A percentile compares a stretch with the other conserved stretches of the same genome.
phyloP scores from a whole-genome alignment of 2,888 invertebrate genomes.

The Heliconius hortense region DNA sequence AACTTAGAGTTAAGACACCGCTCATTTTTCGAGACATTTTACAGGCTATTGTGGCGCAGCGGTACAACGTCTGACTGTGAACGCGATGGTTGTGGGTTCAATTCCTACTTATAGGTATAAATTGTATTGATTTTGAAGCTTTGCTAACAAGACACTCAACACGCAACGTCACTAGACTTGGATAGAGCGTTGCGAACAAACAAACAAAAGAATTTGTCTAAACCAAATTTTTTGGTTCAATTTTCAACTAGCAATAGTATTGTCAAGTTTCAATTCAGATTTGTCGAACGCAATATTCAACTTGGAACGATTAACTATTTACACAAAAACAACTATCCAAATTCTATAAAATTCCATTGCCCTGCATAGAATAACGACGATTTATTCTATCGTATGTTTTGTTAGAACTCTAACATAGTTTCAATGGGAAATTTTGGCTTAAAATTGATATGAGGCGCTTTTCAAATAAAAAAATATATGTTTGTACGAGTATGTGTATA shows the following conservation, averaged over 20 bases:
- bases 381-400: slow-evolving; percentile 15
- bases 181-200: no score
- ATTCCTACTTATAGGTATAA: no score
- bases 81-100: no score
- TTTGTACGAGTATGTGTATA: background rate
- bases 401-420: background rate
- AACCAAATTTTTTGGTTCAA: background rate
- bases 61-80: no score
- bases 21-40: no score
- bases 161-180: no score
- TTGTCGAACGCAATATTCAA: slow-evolving; percentile 15
- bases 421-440: background rate
- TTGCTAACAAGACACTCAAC: no score
- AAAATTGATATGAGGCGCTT: background rate
- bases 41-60: no score
- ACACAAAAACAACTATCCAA: slow-evolving; percentile 14
- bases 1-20: no score
- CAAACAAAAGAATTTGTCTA: background rate
- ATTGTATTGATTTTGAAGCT: no score
- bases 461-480: background rate
- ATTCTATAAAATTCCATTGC: slow-evolving; percentile 20
- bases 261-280: slow-evolving; percentile 19
- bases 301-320: slow-evolving; percentile 14
- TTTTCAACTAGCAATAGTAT: slow-evolving; percentile 1
- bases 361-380: slow-evolving; percentile 14